Base-by-base conservation (phyloP, 2,113 vertebrate genomes). In the Psittacula cyanocephala region DNA sequence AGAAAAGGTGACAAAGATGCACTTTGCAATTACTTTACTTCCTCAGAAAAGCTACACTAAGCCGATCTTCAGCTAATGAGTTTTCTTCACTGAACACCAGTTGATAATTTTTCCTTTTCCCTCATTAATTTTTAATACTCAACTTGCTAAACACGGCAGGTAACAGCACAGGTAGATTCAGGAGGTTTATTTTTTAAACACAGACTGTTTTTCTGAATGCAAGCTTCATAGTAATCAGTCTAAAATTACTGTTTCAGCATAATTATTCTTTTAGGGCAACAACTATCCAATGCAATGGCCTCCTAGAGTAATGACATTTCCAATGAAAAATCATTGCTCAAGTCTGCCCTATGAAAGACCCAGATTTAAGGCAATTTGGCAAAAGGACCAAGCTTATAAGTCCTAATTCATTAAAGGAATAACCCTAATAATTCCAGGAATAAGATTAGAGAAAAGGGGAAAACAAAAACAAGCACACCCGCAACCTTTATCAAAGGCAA, bases 401-500 rank as follows among this genome's bases (percentile, higher is more conserved):
- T 15, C 17, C 31, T 67, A n/a, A 67, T 33, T 35, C 18, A 41
- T 79, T 69, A 46, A 74, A 79, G 3, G 18, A 18, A 12, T 39
- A 76, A 37, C 7, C 16, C 9, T 2, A 53, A 67, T n/a, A 82
- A 63, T 75, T 82, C 16, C 17, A 63, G 7, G 16, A 82, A 52
- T 33, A 90, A 47, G 13, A 18, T 16, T 13, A 64, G 20, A 79
- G 14, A 25, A 60, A 44, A 35, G 1, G 3, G 13, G 17, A 35
- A 59, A 2, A 6, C 46, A 24, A 9, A 22, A 18, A 8, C 12
- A 29, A 28, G n/a, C 2, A 10, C 8, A 14, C 3, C 9, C 49
- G 4, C 0, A 75, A n/a, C 3, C 3, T 80, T 63, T 68, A 41
- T 55, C 0, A 1, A 85, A 52, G 13, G 1, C 1, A 4, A 81